These are phyloP conservation scores for Ailurus styani DNA, from an alignment of 2,113 vertebrate species.

Conservation along the genomic window DNA sequence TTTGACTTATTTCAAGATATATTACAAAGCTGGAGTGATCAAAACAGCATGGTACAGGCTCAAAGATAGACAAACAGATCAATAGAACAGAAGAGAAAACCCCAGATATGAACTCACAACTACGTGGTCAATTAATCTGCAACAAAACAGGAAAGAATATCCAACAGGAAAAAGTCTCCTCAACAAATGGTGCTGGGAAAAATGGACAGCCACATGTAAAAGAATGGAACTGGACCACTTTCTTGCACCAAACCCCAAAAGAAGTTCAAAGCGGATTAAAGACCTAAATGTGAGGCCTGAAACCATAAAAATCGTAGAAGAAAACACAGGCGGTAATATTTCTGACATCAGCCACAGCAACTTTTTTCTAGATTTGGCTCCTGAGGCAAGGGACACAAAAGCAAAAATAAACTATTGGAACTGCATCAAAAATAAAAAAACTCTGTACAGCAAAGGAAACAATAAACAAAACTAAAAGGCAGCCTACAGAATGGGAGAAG, in stretches of 20 bases:
- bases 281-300: neutral
- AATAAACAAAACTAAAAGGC: neutral
- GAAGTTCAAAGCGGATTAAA: neutral
- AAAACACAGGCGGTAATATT: neutral
- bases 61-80: neutral
- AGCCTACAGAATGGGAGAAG: neutral
- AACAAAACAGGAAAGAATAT: neutral
- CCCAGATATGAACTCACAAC: neutral
- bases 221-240: neutral
- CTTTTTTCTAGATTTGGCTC: neutral
- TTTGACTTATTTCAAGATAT: neutral
- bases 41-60: neutral
- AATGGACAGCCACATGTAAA: neutral
- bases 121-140: neutral
- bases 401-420: neutral
- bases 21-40: neutral
- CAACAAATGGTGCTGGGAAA: neutral
- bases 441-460: neutral
- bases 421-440: neutral
- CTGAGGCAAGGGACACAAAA: neutral
- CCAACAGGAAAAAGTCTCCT: neutral
- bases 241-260: neutral
- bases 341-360: neutral
- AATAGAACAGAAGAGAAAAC: neutral
- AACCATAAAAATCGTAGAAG: neutral